Percentiles rank a stretch among this genome's conserved stretches.
phyloP scores from a whole-genome alignment of 2,113 vertebrate genomes.

The Scortum barcoo region DNA sequence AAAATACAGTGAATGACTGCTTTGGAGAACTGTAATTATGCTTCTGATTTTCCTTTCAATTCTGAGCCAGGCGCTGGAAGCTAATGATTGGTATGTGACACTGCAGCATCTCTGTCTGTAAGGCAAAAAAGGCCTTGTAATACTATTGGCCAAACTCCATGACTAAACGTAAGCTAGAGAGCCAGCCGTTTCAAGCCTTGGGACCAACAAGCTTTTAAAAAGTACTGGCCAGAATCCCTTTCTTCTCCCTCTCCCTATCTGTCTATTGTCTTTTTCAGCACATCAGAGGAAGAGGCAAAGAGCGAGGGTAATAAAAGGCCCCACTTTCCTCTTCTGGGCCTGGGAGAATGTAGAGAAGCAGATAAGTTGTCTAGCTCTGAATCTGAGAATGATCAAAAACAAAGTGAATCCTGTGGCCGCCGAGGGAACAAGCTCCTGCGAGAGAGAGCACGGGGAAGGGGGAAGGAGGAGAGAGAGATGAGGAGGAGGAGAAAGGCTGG shows the following conservation, averaged over 20 bases:
- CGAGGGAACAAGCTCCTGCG: conserved; percentile 69
- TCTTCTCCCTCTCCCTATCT: conserved; percentile 62
- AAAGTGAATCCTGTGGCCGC: conserved; percentile 76
- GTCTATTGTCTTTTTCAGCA: conserved; percentile 76
- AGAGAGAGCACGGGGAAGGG: conserved; percentile 20
- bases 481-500: conserved; percentile 14
- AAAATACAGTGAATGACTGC: background rate
- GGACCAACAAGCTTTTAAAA: conserved; percentile 65
- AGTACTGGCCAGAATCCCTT: conserved; percentile 60
- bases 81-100: conserved; percentile 13
- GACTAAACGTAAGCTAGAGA: conserved; percentile 41
- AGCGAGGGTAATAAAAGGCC: conserved; percentile 75
- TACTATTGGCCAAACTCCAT: conserved; percentile 47
- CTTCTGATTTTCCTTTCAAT: conserved; percentile 1
- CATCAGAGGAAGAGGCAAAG: conserved; percentile 76
- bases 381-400: conserved; percentile 82
- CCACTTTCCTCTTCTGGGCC: conserved; percentile 74
- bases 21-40: conserved; percentile 7
- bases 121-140: conserved; percentile 34
- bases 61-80: conserved; percentile 1
- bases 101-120: conserved; percentile 29
- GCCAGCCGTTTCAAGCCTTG: conserved; percentile 48
- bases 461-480: conserved; percentile 13
- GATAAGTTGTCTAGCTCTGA: conserved; percentile 79
- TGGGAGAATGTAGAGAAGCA: conserved; percentile 73